Evolutionary conservation across 2,888 invertebrate species (phyloP), one percentile per base, ranked within the genome.

Genomic region (Cataglyphis albicans): DNA sequence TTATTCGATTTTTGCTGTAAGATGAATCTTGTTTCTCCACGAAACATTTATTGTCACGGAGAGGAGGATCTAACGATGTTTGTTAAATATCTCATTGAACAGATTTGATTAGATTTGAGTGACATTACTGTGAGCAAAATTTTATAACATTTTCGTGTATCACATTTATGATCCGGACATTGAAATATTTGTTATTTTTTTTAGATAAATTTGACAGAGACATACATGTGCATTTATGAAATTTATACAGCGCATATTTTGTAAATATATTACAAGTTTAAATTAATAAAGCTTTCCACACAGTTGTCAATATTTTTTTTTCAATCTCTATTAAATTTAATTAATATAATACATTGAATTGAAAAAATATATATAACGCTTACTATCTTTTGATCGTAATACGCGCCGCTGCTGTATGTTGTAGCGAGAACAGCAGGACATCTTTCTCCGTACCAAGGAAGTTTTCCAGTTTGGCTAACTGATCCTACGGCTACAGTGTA

Each of bases 361-460:
- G 15, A 10, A 32, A 1, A 12, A 74, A 25, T 38, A 44, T 2
- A 29, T 48, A 44, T 12, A 48, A 74, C 18, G 95, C 97, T 96
- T 95, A 98, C 98, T 93, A 98, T 98, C 96, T 98, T 98, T 95
- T 98, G 97, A 93, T 98, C 98, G 88, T 96, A 96, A 92, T 97
- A 96, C 70, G 97, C 97, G 81, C 98, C 98, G 83, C 98, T 98
- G 73, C 98, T 98, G 95, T 98, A 98, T 0, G 99, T 98, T 0
- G 98, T 97, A 0, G 98, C 98, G 90, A 99, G 95, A 0, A 98
- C 98, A 0, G 98, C 98, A 0, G 98, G 96, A 93, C 99, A 99
- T 82, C 96, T 96, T 94, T 99, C 99, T 2, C 98, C 98, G 93
- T 99, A 99, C 98, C 98, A 98, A 15, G 98, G 98, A 92, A 97